These are phyloP conservation scores for Leptopilina boulardi DNA, from an alignment of 1,140 invertebrate genomes.

Conservation along the genomic window DNA sequence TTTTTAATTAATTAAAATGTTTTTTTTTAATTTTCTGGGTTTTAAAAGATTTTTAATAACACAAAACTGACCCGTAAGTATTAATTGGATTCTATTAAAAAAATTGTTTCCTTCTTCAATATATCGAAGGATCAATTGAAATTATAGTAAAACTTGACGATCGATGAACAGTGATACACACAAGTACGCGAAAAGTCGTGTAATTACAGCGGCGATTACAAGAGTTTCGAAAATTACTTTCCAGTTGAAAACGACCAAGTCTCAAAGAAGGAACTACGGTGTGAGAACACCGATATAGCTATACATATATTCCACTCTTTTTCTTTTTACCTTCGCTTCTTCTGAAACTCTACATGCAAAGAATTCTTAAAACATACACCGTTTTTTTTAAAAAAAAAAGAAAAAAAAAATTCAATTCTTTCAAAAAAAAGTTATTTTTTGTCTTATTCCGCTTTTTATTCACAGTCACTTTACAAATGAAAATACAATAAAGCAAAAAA, in stretches of 20 bases:
- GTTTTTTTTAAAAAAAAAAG: conserved; percentile 39
- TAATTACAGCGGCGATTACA: conserved; percentile 60
- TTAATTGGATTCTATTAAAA: too few relatives aligned
- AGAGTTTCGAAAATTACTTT: conserved; percentile 71
- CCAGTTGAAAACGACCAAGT: conserved; percentile 60
- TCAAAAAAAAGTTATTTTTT: conserved; percentile 18
- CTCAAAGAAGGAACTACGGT: conserved; percentile 68
- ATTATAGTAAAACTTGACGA: neutral
- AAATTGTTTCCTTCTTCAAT: too few relatives aligned
- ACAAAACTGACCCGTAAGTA: too few relatives aligned
- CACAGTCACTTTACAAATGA: too few relatives aligned
- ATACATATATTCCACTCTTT: neutral
- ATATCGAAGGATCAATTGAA: neutral
- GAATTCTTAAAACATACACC: neutral
- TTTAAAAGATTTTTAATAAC: too few relatives aligned
- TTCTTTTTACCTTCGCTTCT: neutral
- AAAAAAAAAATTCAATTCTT: conserved; percentile 7
- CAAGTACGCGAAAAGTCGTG: conserved; percentile 47
- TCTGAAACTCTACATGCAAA: neutral
- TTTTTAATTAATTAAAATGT: too few relatives aligned
- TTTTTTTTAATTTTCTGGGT: too few relatives aligned
- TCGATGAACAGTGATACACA: neutral
- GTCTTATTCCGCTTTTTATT: neutral
- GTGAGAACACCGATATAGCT: conserved; percentile 53
- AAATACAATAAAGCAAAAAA: too few relatives aligned